Percentiles rank a stretch among this genome's conserved stretches.
Conservation (phyloP, 2,113 vertebrate species). For the Stigmatopora argus region DNA sequence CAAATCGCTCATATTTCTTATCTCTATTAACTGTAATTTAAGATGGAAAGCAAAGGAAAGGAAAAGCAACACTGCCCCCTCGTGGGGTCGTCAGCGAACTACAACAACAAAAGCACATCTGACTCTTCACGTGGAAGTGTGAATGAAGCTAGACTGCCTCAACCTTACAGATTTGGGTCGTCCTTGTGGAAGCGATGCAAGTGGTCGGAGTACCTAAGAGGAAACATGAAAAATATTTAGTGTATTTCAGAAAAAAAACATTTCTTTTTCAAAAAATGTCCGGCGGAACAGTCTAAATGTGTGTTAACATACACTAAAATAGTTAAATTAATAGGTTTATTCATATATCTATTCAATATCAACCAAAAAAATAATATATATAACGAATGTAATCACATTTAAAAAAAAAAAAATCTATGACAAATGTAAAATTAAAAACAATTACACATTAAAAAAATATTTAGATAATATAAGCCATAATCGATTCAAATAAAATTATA, state of each 20-base stretch:
- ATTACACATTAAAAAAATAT: too few species aligned
- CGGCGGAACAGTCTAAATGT: too few species aligned
- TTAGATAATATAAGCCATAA: too few species aligned
- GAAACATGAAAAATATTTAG: neutral
- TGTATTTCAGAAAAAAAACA: neutral
- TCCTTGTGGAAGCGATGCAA: constrained; percentile 90
- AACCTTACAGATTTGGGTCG: constrained; percentile 66
- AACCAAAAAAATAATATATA: too few species aligned
- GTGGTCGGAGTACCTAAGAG: constrained; percentile 86
- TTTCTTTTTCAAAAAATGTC: too few species aligned
- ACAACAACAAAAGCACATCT: constrained; percentile 19
- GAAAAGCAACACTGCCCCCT: constrained; percentile 27
- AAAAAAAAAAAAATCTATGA: neutral
- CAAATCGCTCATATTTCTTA: neutral
- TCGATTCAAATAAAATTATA: too few species aligned
- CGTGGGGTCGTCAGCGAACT: constrained; percentile 21
- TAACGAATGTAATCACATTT: too few species aligned
- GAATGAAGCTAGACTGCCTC: constrained; percentile 31
- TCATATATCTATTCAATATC: too few species aligned
- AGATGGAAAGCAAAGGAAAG: neutral
- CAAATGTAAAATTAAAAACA: too few species aligned
- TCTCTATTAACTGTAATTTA: neutral
- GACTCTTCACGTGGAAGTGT: neutral
- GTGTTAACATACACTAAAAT: too few species aligned
- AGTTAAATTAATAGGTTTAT: too few species aligned